A percentile compares a stretch with the other conserved stretches of the same genome.
phyloP scores from a whole-genome alignment of 2,888 invertebrate genomes.

The Brachynemurus nebulosus region DNA sequence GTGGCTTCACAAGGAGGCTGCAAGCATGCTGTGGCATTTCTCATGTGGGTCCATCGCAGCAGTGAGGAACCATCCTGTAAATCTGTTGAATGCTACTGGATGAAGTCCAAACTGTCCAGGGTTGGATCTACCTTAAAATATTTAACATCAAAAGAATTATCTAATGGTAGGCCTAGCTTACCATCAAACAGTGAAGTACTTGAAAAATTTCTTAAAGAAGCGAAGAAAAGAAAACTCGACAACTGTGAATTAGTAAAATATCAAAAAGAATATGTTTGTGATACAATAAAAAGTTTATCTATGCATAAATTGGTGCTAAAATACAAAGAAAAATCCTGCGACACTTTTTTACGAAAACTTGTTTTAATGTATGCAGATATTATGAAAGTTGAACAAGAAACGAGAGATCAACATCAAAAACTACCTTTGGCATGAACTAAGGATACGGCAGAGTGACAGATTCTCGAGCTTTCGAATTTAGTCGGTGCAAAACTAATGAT shows the following conservation, averaged over 20 bases:
- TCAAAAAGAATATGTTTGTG: slow-evolving; percentile 11
- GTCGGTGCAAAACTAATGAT: slow-evolving; percentile 21
- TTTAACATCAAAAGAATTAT: slow-evolving; percentile 12
- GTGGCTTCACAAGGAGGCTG: slow-evolving; percentile 16
- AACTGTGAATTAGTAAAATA: slow-evolving; percentile 16
- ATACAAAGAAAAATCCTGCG: slow-evolving; percentile 5
- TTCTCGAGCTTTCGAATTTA: slow-evolving; percentile 22
- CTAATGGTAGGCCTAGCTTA: slow-evolving; percentile 15
- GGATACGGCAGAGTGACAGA: slow-evolving; percentile 25
- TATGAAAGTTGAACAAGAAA: slow-evolving; percentile 12
- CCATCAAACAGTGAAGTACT: slow-evolving; percentile 12
- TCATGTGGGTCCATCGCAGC: slow-evolving; percentile 18
- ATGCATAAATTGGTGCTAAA: slow-evolving; percentile 10
- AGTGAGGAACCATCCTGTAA: slow-evolving; percentile 17
- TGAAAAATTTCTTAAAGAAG: slow-evolving; percentile 12
- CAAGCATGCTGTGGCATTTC: slow-evolving; percentile 18
- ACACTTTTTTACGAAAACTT: slow-evolving; percentile 5
- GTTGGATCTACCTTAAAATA: slow-evolving; percentile 11
- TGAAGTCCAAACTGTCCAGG: too few species aligned
- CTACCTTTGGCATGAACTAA: slow-evolving; percentile 22
- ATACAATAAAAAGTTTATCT: slow-evolving; percentile 4
- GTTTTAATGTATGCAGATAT: slow-evolving; percentile 5
- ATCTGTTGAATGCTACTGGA: slow-evolving; percentile 13
- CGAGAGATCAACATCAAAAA: slow-evolving; percentile 14
- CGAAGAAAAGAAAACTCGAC: slow-evolving; percentile 14